Evolutionary conservation across 2,113 vertebrate species (phyloP), one percentile per base, ranked within the genome.

Genomic region (Telmatochromis sp.): DNA sequence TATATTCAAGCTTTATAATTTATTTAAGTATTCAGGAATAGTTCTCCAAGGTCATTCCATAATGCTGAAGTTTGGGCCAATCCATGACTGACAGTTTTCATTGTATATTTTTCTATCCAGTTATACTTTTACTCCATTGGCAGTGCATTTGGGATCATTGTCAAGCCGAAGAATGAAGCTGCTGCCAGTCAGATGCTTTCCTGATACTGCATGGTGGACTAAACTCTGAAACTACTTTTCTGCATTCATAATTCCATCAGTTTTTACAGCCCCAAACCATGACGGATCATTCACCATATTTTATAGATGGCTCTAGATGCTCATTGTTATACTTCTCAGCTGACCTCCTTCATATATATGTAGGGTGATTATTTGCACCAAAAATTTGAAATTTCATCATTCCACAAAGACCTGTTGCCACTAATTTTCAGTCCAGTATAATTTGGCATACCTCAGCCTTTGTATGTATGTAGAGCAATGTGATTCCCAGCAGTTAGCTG

Each of bases 331-430:
- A 37, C 4, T 12, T 37, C 19, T 40, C 4, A 7, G 28, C 9
- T 19, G 15, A 19, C 28, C 31, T 35, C 28, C 58, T 33, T 33
- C 28, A 35, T 63, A 35, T 1, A 63, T 65, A 8, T 40, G 33
- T 37, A n/a, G 10, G 60, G 33, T 65, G 33, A 65, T 65, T 65
- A 65, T 65, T 1, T 68, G 33, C 19, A 40, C 63, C 19, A 21
- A 14, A 2, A 40, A 21, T 40, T 0, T 1, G n/a, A 68, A 21
- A 68, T 68, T 9, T 73, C 0, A 73, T 42, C 5, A 7, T 26
- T 23, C 65, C 21, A 23, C 8, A 37, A 26, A 73, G 37, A 45
- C 65, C n/a, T 45, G 21, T 73, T 45, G 21, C 21, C 65, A 73
- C 65, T 45, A 23, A 73, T 17, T 73, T 73, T 73, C 68, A 45